phyloP scores from a whole-genome alignment of 2,888 invertebrate species.

The Trisateles emortualis region DNA sequence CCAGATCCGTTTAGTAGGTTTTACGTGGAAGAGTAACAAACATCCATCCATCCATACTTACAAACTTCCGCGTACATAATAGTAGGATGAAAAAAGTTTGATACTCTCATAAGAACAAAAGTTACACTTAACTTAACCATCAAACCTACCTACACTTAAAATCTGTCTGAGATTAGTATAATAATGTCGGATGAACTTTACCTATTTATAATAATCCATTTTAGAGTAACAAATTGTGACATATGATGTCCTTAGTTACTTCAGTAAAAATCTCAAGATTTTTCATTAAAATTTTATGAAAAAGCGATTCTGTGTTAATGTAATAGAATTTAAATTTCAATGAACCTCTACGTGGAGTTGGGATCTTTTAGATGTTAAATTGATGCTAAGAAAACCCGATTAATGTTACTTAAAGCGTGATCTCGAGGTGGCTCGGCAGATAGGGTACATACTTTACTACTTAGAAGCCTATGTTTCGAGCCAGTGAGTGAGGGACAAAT shows the following conservation, averaged over 20 bases:
- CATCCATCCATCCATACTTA: no score
- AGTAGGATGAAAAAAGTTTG: no score
- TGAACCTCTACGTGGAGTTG: conserved; percentile 10
- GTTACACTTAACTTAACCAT: no score
- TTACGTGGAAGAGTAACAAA: no score
- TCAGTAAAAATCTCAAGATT: conserved; percentile 42
- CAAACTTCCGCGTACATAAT: no score
- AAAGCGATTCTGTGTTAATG: neutral
- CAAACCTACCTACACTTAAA: neutral
- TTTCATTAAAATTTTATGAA: neutral
- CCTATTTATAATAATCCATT: conserved; percentile 46
- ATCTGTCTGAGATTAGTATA: neutral
- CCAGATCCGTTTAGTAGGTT: no score
- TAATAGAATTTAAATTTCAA: conserved; percentile 8
- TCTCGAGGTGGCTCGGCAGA: conserved; percentile 72
- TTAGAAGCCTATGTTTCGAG: conserved; percentile 77
- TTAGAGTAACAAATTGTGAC: conserved; percentile 49
- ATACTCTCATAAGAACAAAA: no score
- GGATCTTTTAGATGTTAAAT: conserved; percentile 33
- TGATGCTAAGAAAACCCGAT: conserved; percentile 69
- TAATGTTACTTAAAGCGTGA: conserved; percentile 84
- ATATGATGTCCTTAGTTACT: conserved; percentile 39
- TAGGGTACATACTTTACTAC: conserved; percentile 83
- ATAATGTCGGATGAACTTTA: conserved; percentile 19
- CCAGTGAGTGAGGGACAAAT: conserved; percentile 53